These are phyloP conservation scores for Hyles lineata DNA, from an alignment of 2,888 invertebrate species.

Conservation along the genomic window DNA sequence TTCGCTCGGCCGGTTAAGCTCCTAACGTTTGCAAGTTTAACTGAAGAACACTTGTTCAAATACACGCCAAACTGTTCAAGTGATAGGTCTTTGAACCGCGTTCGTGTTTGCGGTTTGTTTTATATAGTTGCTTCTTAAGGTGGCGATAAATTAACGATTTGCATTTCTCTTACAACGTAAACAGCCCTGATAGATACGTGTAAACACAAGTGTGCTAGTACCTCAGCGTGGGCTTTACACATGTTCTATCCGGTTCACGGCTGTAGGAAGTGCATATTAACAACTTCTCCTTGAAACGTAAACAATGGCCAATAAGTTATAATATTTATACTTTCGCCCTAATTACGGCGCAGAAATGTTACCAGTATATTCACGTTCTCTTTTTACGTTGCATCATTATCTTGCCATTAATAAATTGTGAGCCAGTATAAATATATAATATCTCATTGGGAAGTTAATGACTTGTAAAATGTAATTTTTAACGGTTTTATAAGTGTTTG, in stretches of 20 bases:
- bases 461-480: neutral
- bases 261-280: slow-evolving; percentile 23
- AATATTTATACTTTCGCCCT: neutral
- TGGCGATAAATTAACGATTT: slow-evolving; percentile 83
- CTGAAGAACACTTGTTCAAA: slow-evolving; percentile 76
- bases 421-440: neutral
- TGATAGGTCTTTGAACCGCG: slow-evolving; percentile 81
- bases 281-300: slow-evolving; percentile 5
- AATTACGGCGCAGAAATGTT: neutral
- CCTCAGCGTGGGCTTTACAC: slow-evolving; percentile 56
- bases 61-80: slow-evolving; percentile 71
- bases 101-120: slow-evolving; percentile 78
- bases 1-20: slow-evolving; percentile 41
- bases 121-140: slow-evolving; percentile 78
- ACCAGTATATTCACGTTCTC: neutral
- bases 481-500: neutral
- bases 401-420: neutral
- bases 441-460: neutral
- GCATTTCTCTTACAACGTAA: slow-evolving; percentile 75
- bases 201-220: slow-evolving; percentile 70
- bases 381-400: neutral
- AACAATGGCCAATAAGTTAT: slow-evolving; percentile 13
- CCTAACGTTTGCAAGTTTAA: slow-evolving; percentile 65
- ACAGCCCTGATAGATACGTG: slow-evolving; percentile 72
- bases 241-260: slow-evolving; percentile 31